phyloP scores from a whole-genome alignment of 2,113 vertebrate species.

The Tylochromis polylepis region DNA sequence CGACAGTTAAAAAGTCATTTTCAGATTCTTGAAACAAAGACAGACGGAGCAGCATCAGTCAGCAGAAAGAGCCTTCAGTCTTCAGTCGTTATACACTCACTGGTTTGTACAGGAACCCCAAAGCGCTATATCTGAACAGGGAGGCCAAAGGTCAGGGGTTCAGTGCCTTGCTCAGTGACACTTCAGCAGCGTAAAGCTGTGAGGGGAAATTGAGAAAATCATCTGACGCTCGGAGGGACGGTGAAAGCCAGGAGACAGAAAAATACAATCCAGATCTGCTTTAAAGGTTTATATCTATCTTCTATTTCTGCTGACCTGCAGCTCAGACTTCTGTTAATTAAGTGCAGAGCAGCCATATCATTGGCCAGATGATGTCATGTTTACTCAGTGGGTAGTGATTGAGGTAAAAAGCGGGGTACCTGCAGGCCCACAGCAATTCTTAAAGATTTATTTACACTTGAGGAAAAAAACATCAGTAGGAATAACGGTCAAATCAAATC shows the following conservation, averaged over 20 bases:
- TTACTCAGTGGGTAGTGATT: background rate
- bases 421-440: background rate
- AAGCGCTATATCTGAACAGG: background rate
- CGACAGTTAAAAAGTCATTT: background rate
- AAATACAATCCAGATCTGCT: slow-evolving; percentile 23
- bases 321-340: background rate
- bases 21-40: background rate
- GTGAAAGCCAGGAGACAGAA: background rate
- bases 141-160: background rate
- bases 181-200: background rate
- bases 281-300: background rate
- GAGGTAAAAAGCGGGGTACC: background rate
- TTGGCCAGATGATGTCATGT: background rate
- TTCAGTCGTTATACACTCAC: background rate
- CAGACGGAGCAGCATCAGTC: background rate
- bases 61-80: background rate
- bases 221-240: background rate
- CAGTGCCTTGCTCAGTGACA: background rate
- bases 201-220: background rate
- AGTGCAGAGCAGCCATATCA: background rate
- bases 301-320: background rate
- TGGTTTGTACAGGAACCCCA: background rate
- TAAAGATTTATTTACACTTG: background rate
- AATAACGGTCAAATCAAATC: background rate
- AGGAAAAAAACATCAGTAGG: too few relatives aligned